Evolutionary conservation across 92 coral and sea anemone genomes (phyloP), one percentile per base, ranked within the genome.

Genomic region (Porites cylindrica): DNA sequence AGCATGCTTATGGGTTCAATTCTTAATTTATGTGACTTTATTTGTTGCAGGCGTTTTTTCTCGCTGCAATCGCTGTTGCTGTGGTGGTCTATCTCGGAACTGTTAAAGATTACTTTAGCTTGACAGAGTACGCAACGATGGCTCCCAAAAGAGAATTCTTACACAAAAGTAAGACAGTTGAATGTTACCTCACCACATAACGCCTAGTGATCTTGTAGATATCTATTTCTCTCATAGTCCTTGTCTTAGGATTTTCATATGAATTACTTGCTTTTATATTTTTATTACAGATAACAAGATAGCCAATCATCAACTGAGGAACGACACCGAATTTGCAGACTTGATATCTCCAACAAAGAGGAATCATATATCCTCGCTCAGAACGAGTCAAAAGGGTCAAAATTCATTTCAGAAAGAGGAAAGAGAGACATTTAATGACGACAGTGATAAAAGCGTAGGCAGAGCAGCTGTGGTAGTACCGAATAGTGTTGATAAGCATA

Each of bases 41-140:
- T 53, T 65, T 38, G 17, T 7, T 64, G 10, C 64, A 86, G 85
- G 73, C 21, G 9, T 78, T 78, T 54, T 63, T 66, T 16, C 13
- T 76, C 54, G 38, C 61, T 29, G 78, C 29, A 16, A 21, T 81
- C 66, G 61, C 63, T 18, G 75, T 66, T 32, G 82, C 77, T 32
- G 38, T 69, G 1, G 66, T 81, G 1, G 56, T 74, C 47, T 75
- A 32, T 38, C 32, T 62, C 16, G 81, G 85, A 7, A 73, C 59
- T 2, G 21, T 76, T 52, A 82, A 56, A 47, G 87, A 83, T 51
- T 83, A 62, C 73, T 83, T 74, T 62, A 47, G 74, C 18, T 62
- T 83, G 73, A 32, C 73, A 24, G 62, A 52, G 54, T 50, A 83
- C 19, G 52, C 65, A 12, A 26, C 51, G 3, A 26, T 26, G n/a